Evolutionary conservation across 2,797 vertebrate genomes (phyloP).

Genomic region (Clarias fuscus): DNA sequence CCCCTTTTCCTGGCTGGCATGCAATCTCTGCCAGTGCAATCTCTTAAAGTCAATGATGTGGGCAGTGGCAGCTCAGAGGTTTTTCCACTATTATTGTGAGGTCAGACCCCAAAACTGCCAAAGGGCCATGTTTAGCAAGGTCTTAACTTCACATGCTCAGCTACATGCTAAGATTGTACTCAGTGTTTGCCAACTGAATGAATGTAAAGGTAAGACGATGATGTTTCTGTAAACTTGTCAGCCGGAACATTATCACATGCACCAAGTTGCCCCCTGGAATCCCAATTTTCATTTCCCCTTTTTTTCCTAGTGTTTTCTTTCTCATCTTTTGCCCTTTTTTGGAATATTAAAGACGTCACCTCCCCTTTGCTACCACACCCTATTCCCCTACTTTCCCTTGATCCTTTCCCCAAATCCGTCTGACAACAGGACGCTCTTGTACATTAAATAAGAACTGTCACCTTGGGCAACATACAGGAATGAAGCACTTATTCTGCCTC

Average conservation of each 20-base stretch:
- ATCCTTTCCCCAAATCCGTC: conserved; percentile 80
- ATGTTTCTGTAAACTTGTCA: background rate
- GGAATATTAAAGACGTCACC: conserved; percentile 27
- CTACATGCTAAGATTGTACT: background rate
- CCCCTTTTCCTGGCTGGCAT: conserved; percentile 34
- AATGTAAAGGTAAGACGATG: background rate
- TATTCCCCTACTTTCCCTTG: conserved; percentile 47
- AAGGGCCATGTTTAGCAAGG: conserved; percentile 33
- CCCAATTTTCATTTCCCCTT: conserved; percentile 36
- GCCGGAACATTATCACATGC: conserved; percentile 45
- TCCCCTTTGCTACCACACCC: conserved; percentile 28
- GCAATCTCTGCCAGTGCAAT: conserved; percentile 35
- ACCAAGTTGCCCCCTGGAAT: conserved; percentile 31
- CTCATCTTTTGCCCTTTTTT: conserved; percentile 36
- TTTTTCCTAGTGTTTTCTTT: conserved; percentile 25
- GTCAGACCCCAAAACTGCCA: conserved; percentile 27
- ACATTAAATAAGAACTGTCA: conserved; percentile 99
- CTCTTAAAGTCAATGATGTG: conserved; percentile 29
- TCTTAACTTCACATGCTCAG: background rate
- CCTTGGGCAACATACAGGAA: conserved; percentile 96
- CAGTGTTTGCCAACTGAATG: background rate
- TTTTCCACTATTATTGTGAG: background rate
- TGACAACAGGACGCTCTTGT: conserved; percentile 95
- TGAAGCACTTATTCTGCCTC: conserved; percentile 98
- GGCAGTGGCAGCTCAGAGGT: background rate